Conservation (phyloP, 2,888 invertebrate genomes). For the Philopedon plagiatum region DNA sequence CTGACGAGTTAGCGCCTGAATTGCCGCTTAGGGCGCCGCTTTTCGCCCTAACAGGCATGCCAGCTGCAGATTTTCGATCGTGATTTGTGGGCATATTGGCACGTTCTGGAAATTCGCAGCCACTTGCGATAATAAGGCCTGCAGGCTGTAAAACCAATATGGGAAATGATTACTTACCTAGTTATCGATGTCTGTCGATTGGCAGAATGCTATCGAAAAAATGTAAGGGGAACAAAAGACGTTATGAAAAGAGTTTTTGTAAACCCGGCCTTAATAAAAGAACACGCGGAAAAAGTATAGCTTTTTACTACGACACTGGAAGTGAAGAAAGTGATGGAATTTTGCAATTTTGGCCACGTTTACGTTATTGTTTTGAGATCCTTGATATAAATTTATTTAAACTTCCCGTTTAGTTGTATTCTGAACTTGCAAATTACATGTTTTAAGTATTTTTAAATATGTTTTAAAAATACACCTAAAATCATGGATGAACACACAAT, state of each 20-base stretch:
- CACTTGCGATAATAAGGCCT: slow-evolving; percentile 15
- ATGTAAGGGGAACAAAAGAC: not conserved
- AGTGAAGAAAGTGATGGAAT: too few relatives aligned
- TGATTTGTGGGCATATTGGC: slow-evolving; percentile 18
- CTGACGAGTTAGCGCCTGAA: slow-evolving; percentile 10
- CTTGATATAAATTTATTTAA: too few relatives aligned
- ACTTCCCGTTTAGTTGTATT: too few relatives aligned
- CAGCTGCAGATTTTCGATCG: slow-evolving; percentile 19
- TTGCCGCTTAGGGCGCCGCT: slow-evolving; percentile 14
- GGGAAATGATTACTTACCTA: slow-evolving; percentile 19
- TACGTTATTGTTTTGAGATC: too few relatives aligned
- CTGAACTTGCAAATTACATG: too few relatives aligned
- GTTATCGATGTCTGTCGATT: slow-evolving; percentile 10
- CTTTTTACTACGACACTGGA: too few relatives aligned
- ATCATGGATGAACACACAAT: too few relatives aligned
- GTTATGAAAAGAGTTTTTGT: not conserved
- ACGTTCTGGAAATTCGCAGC: slow-evolving; percentile 17
- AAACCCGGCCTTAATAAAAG: too few relatives aligned
- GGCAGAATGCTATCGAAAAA: not conserved
- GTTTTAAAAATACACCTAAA: too few relatives aligned
- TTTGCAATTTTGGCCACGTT: too few relatives aligned
- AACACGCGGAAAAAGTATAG: too few relatives aligned
- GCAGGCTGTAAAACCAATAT: slow-evolving; percentile 8
- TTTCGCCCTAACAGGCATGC: slow-evolving; percentile 9
- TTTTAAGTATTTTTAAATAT: too few relatives aligned